phyloP scores from a whole-genome alignment of 30 jellyfish, hydroid and myxozoan genomes.

The Aurelia aurita region DNA sequence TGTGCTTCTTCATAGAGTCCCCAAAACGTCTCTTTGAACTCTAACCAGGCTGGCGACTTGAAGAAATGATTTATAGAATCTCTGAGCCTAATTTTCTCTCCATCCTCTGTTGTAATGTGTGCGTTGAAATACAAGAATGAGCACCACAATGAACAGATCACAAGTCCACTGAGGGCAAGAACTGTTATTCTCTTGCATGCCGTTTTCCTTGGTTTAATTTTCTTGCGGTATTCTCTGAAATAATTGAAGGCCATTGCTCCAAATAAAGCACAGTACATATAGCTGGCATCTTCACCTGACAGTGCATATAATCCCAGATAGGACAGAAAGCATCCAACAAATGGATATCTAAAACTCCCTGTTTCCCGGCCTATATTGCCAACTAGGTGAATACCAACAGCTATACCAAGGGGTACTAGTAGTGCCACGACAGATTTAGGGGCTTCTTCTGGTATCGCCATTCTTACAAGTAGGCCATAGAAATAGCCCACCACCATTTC shows the following conservation, averaged over 20 bases:
- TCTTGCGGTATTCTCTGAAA: slow-evolving; percentile 68
- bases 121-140: slow-evolving; percentile 94
- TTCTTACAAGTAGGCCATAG: slow-evolving; percentile 85
- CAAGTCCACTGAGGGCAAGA: slow-evolving; percentile 75
- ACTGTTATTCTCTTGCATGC: slow-evolving; percentile 68
- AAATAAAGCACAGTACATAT: slow-evolving; percentile 92
- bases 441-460: slow-evolving; percentile 91
- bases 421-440: slow-evolving; percentile 64
- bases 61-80: slow-evolving; percentile 93
- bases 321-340: slow-evolving; percentile 59
- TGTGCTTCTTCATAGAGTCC: slow-evolving; percentile 89
- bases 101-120: slow-evolving; percentile 93
- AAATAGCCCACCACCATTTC: slow-evolving; percentile 92
- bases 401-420: slow-evolving; percentile 83
- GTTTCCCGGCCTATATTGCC: slow-evolving; percentile 95
- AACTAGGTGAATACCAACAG: slow-evolving; percentile 89
- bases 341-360: slow-evolving; percentile 84
- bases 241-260: slow-evolving; percentile 83
- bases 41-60: slow-evolving; percentile 99
- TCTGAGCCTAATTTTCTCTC: slow-evolving; percentile 89
- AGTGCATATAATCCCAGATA: slow-evolving; percentile 27
- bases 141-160: slow-evolving; percentile 88
- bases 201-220: slow-evolving; percentile 30
- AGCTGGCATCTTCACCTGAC: slow-evolving; percentile 80
- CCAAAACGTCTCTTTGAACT: slow-evolving; percentile 89